Evolutionary conservation across 2,113 vertebrate genomes (phyloP), one percentile per base, ranked within the genome.

Genomic region (Channa argus): DNA sequence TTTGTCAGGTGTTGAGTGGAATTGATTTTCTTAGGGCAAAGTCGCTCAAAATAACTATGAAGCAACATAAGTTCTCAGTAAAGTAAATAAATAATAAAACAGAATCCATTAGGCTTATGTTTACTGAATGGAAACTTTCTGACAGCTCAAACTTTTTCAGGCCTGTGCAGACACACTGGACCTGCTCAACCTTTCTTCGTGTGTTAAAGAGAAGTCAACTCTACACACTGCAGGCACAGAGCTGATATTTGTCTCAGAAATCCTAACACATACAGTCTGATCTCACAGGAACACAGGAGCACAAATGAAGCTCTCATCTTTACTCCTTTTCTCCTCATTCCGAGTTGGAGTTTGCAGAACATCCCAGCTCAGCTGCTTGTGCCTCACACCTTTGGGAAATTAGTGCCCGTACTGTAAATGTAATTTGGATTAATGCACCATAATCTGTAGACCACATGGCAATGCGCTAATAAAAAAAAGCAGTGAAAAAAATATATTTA

Each of bases 381-480:
- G 12, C 74, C 76, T 74, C 50, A 49, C 77, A 82, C 75, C 72
- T 84, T 80, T 51, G 67, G 67, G 66, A 84, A 87, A 86, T 88
- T 10, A 79, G 68, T 69, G 67, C 47, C 41, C 5, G 6, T n/a
- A n/a, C 36, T 86, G 59, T 51, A 73, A 86, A 84, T 83, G 58
- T 56, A 72, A 87, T 90, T 87, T 82, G 64, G 60, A 88, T 84
- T 82, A 78, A 86, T 82, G 77, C 58, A 51, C 62, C 55, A 67
- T 85, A 78, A 86, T 74, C 58, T 52, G 69, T 50, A 69, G 71
- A 83, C 59, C 67, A 39, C 37, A 51, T 63, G 11, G n/a, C 38
- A 78, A 81, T 77, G 41, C 59, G 39, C 64, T 72, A 36, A 68
- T 68, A 58, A 79, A 71, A 55, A 65, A 64, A 55, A 12, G 47